phyloP scores from a whole-genome alignment of 2,888 invertebrate genomes.

The Xanthia togata region DNA sequence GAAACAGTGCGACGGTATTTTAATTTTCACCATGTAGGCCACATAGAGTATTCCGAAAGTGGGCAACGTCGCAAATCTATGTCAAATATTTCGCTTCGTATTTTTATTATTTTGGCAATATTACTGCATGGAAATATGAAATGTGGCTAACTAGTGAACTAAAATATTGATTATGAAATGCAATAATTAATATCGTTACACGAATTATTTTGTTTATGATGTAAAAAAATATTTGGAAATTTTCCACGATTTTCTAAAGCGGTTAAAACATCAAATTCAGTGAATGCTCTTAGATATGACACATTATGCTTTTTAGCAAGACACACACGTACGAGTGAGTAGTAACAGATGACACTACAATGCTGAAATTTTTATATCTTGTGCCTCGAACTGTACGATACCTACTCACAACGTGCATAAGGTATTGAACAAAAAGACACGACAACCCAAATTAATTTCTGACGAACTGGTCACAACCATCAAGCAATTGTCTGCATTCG shows the following conservation, averaged over 20 bases:
- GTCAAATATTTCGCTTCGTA: no score
- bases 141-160: no score
- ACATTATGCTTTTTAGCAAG: neutral
- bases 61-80: no score
- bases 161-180: no score
- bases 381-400: neutral
- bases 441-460: slow-evolving; percentile 4
- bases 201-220: no score
- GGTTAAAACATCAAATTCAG: no score
- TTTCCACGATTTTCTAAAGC: no score
- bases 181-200: no score
- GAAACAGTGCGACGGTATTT: neutral
- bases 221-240: no score
- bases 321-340: no score
- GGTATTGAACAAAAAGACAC: neutral
- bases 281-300: neutral
- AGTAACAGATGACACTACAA: neutral
- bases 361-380: neutral
- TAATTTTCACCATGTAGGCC: neutral
- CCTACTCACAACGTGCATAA: neutral
- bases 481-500: neutral
- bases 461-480: neutral
- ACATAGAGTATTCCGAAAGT: neutral
- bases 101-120: no score
- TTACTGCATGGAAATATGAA: no score